phyloP scores from a whole-genome alignment of 2,113 vertebrate genomes.

The Rhinolophus sinicus region DNA sequence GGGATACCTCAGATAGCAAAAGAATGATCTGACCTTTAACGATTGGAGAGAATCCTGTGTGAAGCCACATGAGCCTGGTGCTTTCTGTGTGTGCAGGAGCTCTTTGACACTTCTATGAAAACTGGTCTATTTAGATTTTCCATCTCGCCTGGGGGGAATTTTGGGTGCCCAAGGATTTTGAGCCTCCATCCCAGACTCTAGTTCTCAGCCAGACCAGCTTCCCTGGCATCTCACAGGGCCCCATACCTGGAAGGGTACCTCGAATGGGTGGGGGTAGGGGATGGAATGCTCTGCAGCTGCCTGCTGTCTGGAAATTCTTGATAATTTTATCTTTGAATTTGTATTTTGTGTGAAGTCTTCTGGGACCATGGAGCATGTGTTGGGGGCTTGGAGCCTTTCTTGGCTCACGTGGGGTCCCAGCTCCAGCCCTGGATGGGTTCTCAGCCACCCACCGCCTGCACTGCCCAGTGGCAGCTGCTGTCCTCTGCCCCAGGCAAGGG shows the following conservation, averaged over 20 bases:
- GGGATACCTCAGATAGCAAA: neutral
- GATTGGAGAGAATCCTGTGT: neutral
- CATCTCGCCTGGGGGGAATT: slow-evolving; percentile 73
- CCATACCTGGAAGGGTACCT: neutral
- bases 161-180: neutral
- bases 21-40: neutral
- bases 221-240: neutral
- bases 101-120: neutral
- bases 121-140: slow-evolving; percentile 27
- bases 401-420: neutral
- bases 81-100: neutral
- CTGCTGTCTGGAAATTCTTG: neutral
- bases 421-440: neutral
- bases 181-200: neutral
- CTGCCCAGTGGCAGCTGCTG: neutral
- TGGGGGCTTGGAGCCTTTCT: neutral
- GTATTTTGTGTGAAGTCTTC: neutral
- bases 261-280: neutral
- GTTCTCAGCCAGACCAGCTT: neutral
- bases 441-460: neutral
- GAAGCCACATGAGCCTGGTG: neutral
- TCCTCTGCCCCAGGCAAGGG: neutral
- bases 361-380: neutral
- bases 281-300: neutral
- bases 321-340: neutral